Conservation (phyloP, 2,888 invertebrate genomes). For the Orthosia gothica region DNA sequence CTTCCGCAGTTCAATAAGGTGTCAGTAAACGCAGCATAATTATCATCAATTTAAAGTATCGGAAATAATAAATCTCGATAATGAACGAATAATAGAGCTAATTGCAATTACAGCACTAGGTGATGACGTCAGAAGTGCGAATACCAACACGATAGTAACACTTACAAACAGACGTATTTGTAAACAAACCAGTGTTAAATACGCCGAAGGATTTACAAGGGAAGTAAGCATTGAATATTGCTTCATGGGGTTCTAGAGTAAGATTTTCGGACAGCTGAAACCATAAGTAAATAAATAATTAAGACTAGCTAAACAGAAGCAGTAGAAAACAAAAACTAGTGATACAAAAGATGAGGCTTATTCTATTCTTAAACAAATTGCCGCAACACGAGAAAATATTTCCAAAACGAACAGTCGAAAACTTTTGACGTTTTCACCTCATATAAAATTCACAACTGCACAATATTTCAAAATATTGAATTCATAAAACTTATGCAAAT, state of each 20-base stretch:
- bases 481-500: slow-evolving; percentile 58
- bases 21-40: slow-evolving; percentile 36
- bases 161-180: slow-evolving; percentile 2
- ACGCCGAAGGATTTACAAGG: slow-evolving; percentile 7
- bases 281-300: not conserved
- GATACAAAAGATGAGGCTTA: not conserved
- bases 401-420: not conserved
- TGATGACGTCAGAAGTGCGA: slow-evolving; percentile 57
- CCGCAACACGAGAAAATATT: not conserved
- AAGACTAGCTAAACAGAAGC: too few species aligned
- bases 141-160: slow-evolving; percentile 34
- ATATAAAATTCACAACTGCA: slow-evolving; percentile 42
- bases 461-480: slow-evolving; percentile 41
- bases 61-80: slow-evolving; percentile 46
- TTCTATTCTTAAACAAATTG: not conserved
- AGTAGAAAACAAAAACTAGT: not conserved
- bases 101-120: slow-evolving; percentile 45
- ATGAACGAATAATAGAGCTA: slow-evolving; percentile 48
- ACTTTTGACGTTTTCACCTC: slow-evolving; percentile 43
- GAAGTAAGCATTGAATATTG: not conserved
- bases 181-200: slow-evolving; percentile 27
- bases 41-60: slow-evolving; percentile 44
- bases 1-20: slow-evolving; percentile 38
- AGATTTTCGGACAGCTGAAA: not conserved
- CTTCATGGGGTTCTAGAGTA: not conserved